Conservation (phyloP, 2,797 vertebrate genomes). For the Chelonia mydas region DNA sequence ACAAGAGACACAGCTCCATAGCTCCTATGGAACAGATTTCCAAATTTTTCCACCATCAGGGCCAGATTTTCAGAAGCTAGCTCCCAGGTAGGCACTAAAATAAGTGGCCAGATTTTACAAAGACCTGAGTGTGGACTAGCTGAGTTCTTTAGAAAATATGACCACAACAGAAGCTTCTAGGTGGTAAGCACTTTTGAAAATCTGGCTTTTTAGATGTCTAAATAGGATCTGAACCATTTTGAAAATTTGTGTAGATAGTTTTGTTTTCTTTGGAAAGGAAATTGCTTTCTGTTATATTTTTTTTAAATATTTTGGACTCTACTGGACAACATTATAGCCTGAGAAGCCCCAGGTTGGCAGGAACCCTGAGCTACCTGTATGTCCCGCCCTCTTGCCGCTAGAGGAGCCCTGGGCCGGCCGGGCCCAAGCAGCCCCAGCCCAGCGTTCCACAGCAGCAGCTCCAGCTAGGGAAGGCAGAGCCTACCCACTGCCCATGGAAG, state of each 20-base stretch:
- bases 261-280: not conserved
- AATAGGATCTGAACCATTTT: not conserved
- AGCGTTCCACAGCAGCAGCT: no score
- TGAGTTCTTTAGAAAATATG: constrained; percentile 48
- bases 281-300: not conserved
- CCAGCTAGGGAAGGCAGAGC: no score
- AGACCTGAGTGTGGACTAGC: not conserved
- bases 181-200: constrained; percentile 9
- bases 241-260: not conserved
- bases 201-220: not conserved
- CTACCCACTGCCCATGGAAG: not conserved
- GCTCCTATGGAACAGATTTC: not conserved
- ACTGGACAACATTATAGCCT: not conserved
- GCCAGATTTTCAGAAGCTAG: not conserved
- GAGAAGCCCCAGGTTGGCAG: no score
- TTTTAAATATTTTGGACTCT: not conserved
- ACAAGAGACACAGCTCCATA: not conserved
- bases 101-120: not conserved
- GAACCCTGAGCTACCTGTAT: no score
- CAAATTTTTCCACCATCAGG: not conserved
- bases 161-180: not conserved
- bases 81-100: not conserved
- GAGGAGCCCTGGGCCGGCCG: no score
- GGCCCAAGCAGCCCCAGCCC: no score
- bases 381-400: no score